phyloP scores from a whole-genome alignment of 2,113 vertebrate genomes.

The Carollia perspicillata region DNA sequence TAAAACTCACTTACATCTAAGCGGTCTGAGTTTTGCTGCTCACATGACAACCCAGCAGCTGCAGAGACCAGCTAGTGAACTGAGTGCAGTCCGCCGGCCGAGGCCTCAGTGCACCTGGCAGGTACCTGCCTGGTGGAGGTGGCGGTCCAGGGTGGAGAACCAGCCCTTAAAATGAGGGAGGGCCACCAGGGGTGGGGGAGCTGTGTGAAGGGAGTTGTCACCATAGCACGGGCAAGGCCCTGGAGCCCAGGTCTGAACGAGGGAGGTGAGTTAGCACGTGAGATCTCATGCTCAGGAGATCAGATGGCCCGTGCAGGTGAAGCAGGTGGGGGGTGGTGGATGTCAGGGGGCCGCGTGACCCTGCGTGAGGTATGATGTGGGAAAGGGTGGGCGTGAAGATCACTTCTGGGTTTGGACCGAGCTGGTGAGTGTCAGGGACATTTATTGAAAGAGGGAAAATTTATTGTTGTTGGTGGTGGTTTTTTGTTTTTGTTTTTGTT shows the following conservation, averaged over 20 bases:
- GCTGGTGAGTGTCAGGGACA: neutral
- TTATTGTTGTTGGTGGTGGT: too few species aligned
- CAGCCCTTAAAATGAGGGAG: neutral
- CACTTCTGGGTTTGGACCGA: neutral
- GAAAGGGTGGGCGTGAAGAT: neutral
- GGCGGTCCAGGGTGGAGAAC: neutral
- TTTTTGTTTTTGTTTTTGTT: too few species aligned
- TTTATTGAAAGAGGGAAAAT: neutral
- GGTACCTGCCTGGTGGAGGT: neutral
- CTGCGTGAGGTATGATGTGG: neutral
- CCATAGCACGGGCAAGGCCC: neutral
- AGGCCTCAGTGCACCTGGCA: fast-evolving
- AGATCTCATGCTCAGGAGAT: neutral
- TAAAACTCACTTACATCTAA: neutral
- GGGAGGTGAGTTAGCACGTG: neutral
- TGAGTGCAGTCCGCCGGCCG: neutral
- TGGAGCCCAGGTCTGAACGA: neutral
- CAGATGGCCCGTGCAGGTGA: neutral
- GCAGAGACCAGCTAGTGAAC: neutral
- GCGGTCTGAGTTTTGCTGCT: neutral
- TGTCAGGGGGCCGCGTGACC: neutral
- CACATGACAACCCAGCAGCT: neutral
- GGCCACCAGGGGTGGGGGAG: too few species aligned
- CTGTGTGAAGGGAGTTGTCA: neutral
- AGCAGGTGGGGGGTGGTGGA: neutral